Conservation (phyloP, 2,888 invertebrate genomes). For the Alcis repandata region DNA sequence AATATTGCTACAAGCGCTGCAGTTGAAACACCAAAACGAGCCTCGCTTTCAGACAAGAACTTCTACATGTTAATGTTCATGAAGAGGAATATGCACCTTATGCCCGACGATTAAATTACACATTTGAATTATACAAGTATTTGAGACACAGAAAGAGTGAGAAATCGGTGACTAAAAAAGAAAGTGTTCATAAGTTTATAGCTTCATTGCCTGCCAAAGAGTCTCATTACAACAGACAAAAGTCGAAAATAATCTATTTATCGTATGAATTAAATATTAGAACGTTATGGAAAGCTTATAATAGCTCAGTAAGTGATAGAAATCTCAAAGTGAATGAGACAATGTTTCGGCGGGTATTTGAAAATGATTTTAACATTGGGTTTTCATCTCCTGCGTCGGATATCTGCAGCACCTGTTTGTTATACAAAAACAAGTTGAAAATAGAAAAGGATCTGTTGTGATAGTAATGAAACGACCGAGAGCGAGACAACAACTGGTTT, state of each 20-base stretch:
- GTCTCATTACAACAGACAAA: conserved; percentile 1
- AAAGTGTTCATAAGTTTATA: no score
- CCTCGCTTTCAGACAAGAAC: no score
- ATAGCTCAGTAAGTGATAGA: background rate
- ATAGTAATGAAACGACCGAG: no score
- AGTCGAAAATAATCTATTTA: conserved; percentile 1
- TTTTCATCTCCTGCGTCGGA: background rate
- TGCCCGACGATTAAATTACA: no score
- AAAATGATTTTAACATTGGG: conserved; percentile 1
- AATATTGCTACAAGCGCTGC: background rate
- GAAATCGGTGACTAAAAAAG: no score
- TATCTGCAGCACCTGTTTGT: background rate
- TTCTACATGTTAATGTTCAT: no score
- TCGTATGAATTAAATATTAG: background rate
- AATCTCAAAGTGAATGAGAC: background rate
- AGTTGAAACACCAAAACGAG: no score
- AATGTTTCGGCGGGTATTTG: background rate
- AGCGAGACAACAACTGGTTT: no score
- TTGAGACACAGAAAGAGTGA: no score
- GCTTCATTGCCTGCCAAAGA: conserved; percentile 3
- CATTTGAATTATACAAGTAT: no score
- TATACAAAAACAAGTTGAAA: conserved; percentile 1
- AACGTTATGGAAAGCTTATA: background rate
- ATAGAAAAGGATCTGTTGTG: no score
- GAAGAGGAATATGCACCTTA: no score